A percentile compares a stretch with the other conserved stretches of the same genome.
Conservation (phyloP, 2,113 vertebrate genomes). For the Etheostoma cragini region DNA sequence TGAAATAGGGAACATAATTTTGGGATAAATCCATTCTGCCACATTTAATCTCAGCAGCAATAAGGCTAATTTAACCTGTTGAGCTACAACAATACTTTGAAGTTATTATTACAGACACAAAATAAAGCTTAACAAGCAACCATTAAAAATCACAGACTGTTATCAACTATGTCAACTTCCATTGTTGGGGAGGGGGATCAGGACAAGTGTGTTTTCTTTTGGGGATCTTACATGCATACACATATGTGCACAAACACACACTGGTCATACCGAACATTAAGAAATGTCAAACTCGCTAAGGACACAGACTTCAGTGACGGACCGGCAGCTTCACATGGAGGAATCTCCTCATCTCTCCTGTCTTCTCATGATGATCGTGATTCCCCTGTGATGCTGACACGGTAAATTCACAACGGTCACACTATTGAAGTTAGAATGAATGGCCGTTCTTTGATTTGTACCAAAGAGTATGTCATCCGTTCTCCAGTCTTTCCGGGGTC, state of each 20-base stretch:
- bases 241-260: slow-evolving; percentile 58
- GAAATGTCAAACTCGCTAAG: slow-evolving; percentile 44
- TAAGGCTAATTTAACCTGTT: slow-evolving; percentile 14
- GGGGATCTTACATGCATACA: slow-evolving; percentile 50
- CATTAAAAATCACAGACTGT: slow-evolving; percentile 13
- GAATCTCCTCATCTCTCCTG: slow-evolving; percentile 3
- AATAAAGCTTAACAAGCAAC: slow-evolving; percentile 53
- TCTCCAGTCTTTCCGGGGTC: slow-evolving; percentile 1
- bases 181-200: neutral
- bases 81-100: slow-evolving; percentile 19
- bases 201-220: slow-evolving; percentile 27
- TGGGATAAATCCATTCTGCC: neutral
- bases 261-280: slow-evolving; percentile 45
- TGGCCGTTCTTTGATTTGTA: neutral
- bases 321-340: slow-evolving; percentile 30
- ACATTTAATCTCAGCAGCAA: slow-evolving; percentile 42
- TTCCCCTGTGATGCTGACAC: slow-evolving; percentile 8
- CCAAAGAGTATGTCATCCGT: neutral
- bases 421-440: slow-evolving; percentile 1
- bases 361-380: neutral
- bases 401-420: neutral
- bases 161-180: slow-evolving; percentile 6
- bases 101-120: slow-evolving; percentile 31
- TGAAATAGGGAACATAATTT: slow-evolving; percentile 6
- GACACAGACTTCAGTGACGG: slow-evolving; percentile 43